phyloP scores from a whole-genome alignment of 2,113 vertebrate genomes.

The Ammodytes dubius region DNA sequence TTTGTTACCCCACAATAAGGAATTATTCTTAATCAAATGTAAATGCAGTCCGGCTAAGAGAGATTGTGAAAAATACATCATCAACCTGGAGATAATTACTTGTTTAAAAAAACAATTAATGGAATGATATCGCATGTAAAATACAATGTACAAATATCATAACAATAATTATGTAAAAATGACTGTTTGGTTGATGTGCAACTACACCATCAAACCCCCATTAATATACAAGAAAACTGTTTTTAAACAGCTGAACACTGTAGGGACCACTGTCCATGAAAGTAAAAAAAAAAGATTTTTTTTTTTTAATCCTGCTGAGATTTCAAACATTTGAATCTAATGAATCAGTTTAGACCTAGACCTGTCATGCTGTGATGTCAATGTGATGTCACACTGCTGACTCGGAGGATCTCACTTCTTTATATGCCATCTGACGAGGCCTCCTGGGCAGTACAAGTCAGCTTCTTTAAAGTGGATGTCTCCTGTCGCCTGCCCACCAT shows the following conservation, averaged over 20 bases:
- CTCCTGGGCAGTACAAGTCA: conserved; percentile 40
- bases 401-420: conserved; percentile 21
- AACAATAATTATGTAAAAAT: too few species aligned
- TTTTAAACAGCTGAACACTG: too few species aligned
- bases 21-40: not conserved
- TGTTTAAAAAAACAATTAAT: too few species aligned
- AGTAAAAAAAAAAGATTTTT: too few species aligned
- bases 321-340: conserved; percentile 14
- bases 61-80: not conserved
- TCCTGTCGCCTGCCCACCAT: conserved; percentile 24
- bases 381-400: conserved; percentile 39
- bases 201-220: too few species aligned
- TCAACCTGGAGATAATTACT: not conserved
- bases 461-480: conserved; percentile 48
- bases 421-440: conserved; percentile 10
- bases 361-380: conserved; percentile 19
- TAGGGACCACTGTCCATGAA: too few species aligned
- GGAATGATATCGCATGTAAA: too few species aligned
- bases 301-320: not conserved
- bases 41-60: conserved; percentile 3
- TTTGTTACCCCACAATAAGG: too few species aligned
- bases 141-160: too few species aligned
- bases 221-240: too few species aligned
- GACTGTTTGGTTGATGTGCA: too few species aligned
- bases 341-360: conserved; percentile 14